These are phyloP conservation scores for Lamprotornis superbus DNA, from an alignment of 2,113 vertebrate species.

Conservation along the genomic window DNA sequence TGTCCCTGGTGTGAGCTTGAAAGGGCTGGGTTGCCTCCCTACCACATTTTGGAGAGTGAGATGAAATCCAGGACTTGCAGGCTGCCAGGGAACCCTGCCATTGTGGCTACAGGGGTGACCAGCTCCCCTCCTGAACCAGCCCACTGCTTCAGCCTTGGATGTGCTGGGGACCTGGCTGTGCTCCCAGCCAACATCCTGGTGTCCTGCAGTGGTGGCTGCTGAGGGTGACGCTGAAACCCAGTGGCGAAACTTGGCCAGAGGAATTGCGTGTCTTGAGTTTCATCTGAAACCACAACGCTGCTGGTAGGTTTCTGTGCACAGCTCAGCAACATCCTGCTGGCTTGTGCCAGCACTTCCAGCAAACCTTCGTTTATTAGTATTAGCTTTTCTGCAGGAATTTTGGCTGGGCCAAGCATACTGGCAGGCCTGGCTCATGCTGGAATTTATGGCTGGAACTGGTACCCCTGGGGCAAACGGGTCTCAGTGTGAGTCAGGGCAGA, in stretches of 20 bases:
- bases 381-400: slow-evolving; percentile 8
- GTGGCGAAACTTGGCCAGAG: rapidly evolving
- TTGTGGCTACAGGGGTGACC: rapidly evolving
- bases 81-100: neutral
- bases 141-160: neutral
- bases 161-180: rapidly evolving
- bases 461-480: neutral
- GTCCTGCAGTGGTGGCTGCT: rapidly evolving
- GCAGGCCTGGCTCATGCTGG: rapidly evolving
- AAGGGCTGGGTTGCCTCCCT: neutral
- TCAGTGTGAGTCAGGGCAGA: neutral
- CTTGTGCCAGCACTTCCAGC: neutral
- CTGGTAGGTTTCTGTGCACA: neutral
- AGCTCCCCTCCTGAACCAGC: neutral
- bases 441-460: neutral
- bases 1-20: rapidly evolving
- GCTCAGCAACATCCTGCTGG: neutral
- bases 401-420: neutral
- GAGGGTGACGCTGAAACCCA: neutral
- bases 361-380: neutral
- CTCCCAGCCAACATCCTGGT: rapidly evolving
- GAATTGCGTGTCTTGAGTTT: neutral
- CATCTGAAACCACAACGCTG: neutral
- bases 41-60: neutral
- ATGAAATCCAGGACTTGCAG: neutral